These are phyloP conservation scores for Eupithecia subfuscata DNA, from an alignment of 2,888 invertebrate genomes.

Conservation along the genomic window DNA sequence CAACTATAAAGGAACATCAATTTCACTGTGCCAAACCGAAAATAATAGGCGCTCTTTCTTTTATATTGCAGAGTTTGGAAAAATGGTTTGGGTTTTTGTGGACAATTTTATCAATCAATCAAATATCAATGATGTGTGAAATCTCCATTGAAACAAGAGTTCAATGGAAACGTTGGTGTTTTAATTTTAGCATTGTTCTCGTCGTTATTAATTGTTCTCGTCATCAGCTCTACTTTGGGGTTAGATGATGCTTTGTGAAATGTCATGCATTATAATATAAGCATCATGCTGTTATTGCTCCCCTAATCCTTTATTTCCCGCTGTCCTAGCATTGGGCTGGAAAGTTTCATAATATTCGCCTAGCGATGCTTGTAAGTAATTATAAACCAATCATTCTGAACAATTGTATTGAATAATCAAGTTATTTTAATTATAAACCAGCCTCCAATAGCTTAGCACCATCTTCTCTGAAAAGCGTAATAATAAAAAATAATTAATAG, in stretches of 20 bases:
- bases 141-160: neutral
- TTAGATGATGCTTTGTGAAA: neutral
- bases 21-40: slow-evolving; percentile 16
- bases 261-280: neutral
- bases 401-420: no score
- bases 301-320: neutral
- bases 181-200: neutral
- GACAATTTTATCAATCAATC: neutral
- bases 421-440: neutral
- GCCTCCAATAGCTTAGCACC: slow-evolving; percentile 10
- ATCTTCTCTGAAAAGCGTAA: slow-evolving; percentile 22
- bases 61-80: neutral
- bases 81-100: neutral
- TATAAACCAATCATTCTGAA: neutral
- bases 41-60: slow-evolving; percentile 1
- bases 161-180: neutral
- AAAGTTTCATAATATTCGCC: neutral
- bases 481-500: slow-evolving; percentile 26
- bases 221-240: neutral
- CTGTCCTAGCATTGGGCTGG: neutral
- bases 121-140: neutral
- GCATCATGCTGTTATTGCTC: neutral
- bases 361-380: neutral
- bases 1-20: slow-evolving; percentile 20
- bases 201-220: neutral